Evolutionary conservation across 2,113 vertebrate genomes (phyloP), one percentile per base, ranked within the genome.

Genomic region (Malurus alboscapulatus): DNA sequence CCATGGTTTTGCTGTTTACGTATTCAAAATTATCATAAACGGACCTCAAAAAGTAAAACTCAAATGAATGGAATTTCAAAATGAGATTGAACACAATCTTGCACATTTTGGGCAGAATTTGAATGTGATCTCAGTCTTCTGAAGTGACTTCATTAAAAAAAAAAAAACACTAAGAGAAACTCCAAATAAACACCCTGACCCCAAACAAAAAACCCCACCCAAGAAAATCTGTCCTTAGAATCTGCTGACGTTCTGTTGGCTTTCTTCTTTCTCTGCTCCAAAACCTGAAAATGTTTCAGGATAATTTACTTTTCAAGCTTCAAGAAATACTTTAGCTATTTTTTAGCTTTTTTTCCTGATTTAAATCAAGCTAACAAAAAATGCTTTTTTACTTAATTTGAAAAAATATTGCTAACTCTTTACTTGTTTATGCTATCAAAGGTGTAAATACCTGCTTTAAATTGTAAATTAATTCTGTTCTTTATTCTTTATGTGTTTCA

Each of bases 271-370:
- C 14, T 81, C 51, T 86, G n/a, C 26, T 82, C 71, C 65, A 34
- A 50, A 82, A 27, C 29, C 53, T 74, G 32, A 82, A 30, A 7
- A 1, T 19, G 17, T 91, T 91, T 76, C 30, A 79, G 59, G 89
- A 62, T 87, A 89, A 94, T 65, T 83, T 84, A 47, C 7, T 29
- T 89, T 94, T 71, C 32, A 87, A 79, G 44, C 17, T 58, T 93
- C 26, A 53, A 61, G n/a, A 90, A 57, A 53, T 74, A n/a, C 9
- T 51, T 44, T 18, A 59, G 9, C 14, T 40, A 17, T 34, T 59
- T 50, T 61, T 57, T 19, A 5, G 7, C 8, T 78, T 69, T 38
- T 58, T 73, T 42, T n/a, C 69, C 24, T 42, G 36, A 68, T 79
- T 79, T 77, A 61, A 93, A 48, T 27, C 21, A 63, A 59, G 30